These are phyloP conservation scores for Sesamia nonagrioides DNA, from an alignment of 1,140 invertebrate species.

Conservation along the genomic window DNA sequence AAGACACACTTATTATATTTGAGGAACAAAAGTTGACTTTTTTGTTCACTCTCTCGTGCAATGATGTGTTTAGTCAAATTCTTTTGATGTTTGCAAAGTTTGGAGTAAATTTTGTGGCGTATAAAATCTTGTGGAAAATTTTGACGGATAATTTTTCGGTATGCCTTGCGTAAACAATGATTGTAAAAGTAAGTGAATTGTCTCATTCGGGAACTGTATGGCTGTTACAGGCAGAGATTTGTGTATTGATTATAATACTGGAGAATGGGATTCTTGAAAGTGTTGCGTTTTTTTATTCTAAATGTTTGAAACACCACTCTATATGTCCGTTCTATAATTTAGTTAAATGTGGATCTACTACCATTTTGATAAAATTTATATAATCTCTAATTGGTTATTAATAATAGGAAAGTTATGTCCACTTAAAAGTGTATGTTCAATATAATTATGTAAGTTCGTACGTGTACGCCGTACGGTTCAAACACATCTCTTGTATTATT, in stretches of 20 bases:
- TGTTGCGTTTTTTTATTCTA: too few relatives aligned
- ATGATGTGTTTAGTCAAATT: slow-evolving; percentile 24
- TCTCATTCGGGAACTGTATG: too few relatives aligned
- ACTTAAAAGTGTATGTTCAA: not conserved
- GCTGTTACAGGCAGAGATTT: too few relatives aligned
- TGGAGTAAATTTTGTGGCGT: slow-evolving; percentile 4
- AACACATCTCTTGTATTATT: not conserved
- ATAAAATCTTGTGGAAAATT: slow-evolving; percentile 10
- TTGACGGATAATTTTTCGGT: not conserved
- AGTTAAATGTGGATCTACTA: too few relatives aligned
- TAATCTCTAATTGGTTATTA: too few relatives aligned
- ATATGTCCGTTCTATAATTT: too few relatives aligned
- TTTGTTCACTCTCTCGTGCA: slow-evolving; percentile 11
- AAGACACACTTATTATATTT: slow-evolving; percentile 1
- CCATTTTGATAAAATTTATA: too few relatives aligned
- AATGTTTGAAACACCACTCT: too few relatives aligned
- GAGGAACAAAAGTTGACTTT: slow-evolving; percentile 5
- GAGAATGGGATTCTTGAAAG: too few relatives aligned
- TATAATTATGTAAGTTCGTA: not conserved
- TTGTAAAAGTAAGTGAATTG: not conserved
- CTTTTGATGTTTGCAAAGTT: not conserved
- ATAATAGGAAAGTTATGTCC: too few relatives aligned
- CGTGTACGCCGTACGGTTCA: not conserved
- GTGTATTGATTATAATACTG: too few relatives aligned
- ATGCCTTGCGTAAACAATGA: not conserved